Base-by-base conservation (phyloP, 2,797 vertebrate genomes). In the Hirundo rustica region DNA sequence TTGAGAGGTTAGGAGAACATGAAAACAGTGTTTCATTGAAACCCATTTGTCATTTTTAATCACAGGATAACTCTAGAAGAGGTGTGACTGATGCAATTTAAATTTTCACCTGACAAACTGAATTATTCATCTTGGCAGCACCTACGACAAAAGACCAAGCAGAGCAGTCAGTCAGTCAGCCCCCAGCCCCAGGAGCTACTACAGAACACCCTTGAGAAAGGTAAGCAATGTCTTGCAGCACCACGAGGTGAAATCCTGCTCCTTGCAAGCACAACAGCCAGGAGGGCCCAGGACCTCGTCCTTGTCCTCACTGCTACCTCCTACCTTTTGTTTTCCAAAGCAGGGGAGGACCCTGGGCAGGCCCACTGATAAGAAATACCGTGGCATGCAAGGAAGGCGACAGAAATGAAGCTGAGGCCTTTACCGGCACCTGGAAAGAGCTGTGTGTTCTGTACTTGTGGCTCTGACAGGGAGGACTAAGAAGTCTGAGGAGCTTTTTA, bases 41-140 rank as follows among this genome's bases (percentile, higher is more conserved):
- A 85, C n/a, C n/a, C 44, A 9, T 81, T 90, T 94, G 94, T 85
- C 92, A 89, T n/a, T 81, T 88, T 89, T 93, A 96, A 96, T 95
- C 89, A 91, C 66, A 95, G 92, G 79, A 60, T 95, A 89, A 70
- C 70, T 94, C 60, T 15, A 48, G 54, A 83, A 90, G 89, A 81
- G 82, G 85, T 66, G 87, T 78, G 87, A 83, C 87, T 85, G 93
- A 83, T 60, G 72, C 36, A 80, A 89, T 86, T 88, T 68, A 88
- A 89, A 89, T 96, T 89, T 81, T 78, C 93, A 91, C 87, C 89
- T 93, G 84, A 91, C 95, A 96, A 88, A 80, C 1, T 74, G 61
- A 62, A 92, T 92, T 88, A 85, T 80, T 77, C 85, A 92, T 88
- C 79, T 80, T 62, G 1, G 3, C 1, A 1, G 54, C 0, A 1